A percentile compares a stretch with the other conserved stretches of the same genome.
These are phyloP conservation scores for Meloe dianella DNA, from an alignment of 2,888 invertebrate genomes.

Conservation along the genomic window DNA sequence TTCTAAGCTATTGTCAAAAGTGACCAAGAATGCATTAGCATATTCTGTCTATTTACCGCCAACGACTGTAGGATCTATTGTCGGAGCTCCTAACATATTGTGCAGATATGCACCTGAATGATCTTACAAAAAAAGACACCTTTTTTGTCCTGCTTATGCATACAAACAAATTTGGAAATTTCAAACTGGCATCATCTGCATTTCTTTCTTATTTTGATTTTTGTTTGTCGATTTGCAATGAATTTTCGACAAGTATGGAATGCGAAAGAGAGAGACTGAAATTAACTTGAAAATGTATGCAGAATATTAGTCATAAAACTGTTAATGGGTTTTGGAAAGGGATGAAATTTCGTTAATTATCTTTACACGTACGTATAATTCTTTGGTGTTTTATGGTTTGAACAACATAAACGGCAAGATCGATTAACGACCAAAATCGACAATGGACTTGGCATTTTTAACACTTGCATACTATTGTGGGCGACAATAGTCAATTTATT, in stretches of 20 bases:
- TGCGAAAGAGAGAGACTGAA: background rate
- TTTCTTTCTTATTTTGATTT: no score
- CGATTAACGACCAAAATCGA: slow-evolving; percentile 3
- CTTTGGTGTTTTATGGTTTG: background rate
- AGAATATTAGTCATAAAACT: slow-evolving; percentile 23
- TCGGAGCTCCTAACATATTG: background rate
- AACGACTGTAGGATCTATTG: background rate
- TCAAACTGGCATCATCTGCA: no score
- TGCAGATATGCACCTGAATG: background rate
- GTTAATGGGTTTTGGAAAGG: slow-evolving; percentile 32
- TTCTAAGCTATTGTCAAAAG: background rate
- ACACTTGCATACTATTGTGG: background rate
- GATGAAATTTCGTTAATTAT: slow-evolving; percentile 31
- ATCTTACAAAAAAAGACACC: background rate
- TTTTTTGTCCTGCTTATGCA: background rate
- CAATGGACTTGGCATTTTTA: background rate
- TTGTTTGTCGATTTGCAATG: no score
- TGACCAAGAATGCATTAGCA: background rate
- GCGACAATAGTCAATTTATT: slow-evolving; percentile 7
- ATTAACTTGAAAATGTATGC: slow-evolving; percentile 24
- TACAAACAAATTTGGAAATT: background rate
- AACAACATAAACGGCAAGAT: background rate
- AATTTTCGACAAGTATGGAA: background rate
- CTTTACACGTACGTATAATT: slow-evolving; percentile 22
- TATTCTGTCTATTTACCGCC: background rate